phyloP scores from a whole-genome alignment of 2,113 vertebrate species.

The Chlamydotis undulata region DNA sequence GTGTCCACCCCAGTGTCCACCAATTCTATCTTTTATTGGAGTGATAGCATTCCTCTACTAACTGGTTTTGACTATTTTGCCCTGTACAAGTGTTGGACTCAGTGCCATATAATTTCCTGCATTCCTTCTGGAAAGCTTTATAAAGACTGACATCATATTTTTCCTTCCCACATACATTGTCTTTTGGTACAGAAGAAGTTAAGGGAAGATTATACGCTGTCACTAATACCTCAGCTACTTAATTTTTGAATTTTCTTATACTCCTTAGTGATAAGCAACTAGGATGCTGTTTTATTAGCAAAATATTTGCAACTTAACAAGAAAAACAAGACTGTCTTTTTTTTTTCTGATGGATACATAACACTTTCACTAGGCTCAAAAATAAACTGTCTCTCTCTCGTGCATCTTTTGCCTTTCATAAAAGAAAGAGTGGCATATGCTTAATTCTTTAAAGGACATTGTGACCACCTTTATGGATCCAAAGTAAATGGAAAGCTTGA shows the following conservation, averaged over 20 bases:
- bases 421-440: too few relatives aligned
- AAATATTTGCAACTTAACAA: not conserved
- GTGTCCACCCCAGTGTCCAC: not conserved
- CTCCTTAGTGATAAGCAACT: not conserved
- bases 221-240: not conserved
- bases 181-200: not conserved
- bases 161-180: not conserved
- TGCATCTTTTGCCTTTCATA: too few relatives aligned
- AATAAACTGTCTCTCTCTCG: too few relatives aligned
- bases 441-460: too few relatives aligned
- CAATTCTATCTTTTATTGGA: not conserved
- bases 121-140: not conserved
- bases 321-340: not conserved
- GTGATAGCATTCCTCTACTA: not conserved
- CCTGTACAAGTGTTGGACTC: not conserved
- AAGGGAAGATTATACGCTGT: not conserved
- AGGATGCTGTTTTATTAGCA: not conserved
- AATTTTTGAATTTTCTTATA: not conserved
- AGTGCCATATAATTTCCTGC: not conserved
- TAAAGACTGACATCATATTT: not conserved
- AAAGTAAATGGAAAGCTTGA: too few relatives aligned
- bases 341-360: not conserved
- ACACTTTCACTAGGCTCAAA: not conserved
- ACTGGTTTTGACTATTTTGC: not conserved
- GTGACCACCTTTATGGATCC: too few relatives aligned